A percentile compares a stretch with the other conserved stretches of the same genome.
These are phyloP conservation scores for Phytoseiulus persimilis DNA, from an alignment of 2,888 invertebrate genomes.

Conservation along the genomic window DNA sequence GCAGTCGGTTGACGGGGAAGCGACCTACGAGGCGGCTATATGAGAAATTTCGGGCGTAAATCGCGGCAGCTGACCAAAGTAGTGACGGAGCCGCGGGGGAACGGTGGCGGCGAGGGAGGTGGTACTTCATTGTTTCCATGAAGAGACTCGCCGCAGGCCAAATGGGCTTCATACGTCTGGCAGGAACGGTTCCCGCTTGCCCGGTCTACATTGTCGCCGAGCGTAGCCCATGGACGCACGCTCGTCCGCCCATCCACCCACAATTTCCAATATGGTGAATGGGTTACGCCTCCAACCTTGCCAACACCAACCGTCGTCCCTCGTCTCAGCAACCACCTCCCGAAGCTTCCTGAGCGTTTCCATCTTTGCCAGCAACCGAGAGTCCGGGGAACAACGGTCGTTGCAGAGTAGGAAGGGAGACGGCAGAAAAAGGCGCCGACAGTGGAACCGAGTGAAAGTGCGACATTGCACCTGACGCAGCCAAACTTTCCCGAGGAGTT, in stretches of 20 bases:
- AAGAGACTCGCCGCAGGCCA: neutral
- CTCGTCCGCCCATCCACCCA: neutral
- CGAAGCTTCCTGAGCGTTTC: neutral
- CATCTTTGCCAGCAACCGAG: neutral
- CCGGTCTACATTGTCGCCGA: neutral
- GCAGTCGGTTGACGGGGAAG: neutral
- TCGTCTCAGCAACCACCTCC: neutral
- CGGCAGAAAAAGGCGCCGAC: no score
- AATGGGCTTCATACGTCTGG: constrained; percentile 5
- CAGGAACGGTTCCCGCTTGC: neutral
- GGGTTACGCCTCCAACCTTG: neutral
- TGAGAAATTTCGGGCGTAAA: neutral
- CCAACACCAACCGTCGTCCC: neutral
- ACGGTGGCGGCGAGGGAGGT: neutral
- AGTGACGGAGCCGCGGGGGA: neutral
- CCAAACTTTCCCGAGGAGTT: no score
- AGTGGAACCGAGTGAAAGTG: no score
- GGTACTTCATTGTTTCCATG: neutral
- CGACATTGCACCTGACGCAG: no score
- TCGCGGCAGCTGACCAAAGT: neutral
- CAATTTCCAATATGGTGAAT: neutral
- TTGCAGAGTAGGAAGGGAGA: no score
- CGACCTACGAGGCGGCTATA: neutral
- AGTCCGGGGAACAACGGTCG: no score
- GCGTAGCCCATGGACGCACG: neutral